Evolutionary conservation across 2,888 invertebrate genomes (phyloP), one percentile per base, ranked within the genome.

Genomic region (Acanthosepion pharaonis): DNA sequence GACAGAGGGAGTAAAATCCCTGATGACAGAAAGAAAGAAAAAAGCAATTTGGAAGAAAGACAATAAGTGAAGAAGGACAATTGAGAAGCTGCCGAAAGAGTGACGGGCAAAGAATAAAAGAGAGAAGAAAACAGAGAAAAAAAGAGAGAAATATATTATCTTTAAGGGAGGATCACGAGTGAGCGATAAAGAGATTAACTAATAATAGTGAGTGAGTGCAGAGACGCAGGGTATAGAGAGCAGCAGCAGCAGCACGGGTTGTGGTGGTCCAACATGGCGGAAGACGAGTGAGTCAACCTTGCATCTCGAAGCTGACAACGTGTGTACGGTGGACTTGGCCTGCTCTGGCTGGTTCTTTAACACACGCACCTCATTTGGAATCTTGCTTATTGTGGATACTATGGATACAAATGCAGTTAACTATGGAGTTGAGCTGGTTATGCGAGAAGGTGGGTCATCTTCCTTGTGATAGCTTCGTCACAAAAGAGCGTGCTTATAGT

Each of bases 391-490:
- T 92, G 92, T 92, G 42, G 92, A 92, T 92, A 92, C 92, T 33
- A 92, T 92, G 92, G 92, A 92, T 92, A 92, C 92, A 92, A 92
- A 92, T 92, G 92, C 92, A 92, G 49, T 92, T 92, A 92, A 49
- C 42, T 92, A 92, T 42, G 49, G 49, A 48, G 49, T 92, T 49
- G 92, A 92, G 92, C 92, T 49, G 42, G 92, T 92, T 48, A 92
- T 92, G 92, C 42, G 92, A 92, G 92, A 92, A 92, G 92, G 92
- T 92, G 28, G 25, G 92, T 49, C 49, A 48, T 92, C 42, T 92
- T 92, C 48, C 59, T 59, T 23, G 59, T 59, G 59, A 59, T 59
- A 59, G 4, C 59, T 59, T 59, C 59, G 59, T 59, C 59, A 59
- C 59, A 59, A 59, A 59, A 25, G 55, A 59, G 20, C 59, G 59